Percentiles rank a stretch among this genome's conserved stretches.
Conservation (phyloP, 2,888 invertebrate species). For the Notodonta dromedarius region DNA sequence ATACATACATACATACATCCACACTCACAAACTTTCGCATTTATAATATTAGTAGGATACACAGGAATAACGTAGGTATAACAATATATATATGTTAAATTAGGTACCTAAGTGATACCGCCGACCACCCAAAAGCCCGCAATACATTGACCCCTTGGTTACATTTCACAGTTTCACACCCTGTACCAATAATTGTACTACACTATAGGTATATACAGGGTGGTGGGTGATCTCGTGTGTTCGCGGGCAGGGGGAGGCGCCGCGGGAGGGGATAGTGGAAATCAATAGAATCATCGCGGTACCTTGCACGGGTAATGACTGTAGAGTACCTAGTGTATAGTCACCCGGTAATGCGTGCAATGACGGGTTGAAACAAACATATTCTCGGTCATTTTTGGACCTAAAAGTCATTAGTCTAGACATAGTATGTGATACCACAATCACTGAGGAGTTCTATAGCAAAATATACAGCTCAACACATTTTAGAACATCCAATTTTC, state of each 20-base stretch:
- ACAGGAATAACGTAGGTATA: too few species aligned
- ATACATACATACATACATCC: too few species aligned
- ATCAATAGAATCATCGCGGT: constrained; percentile 81
- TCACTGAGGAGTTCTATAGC: too few species aligned
- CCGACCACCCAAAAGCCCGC: constrained; percentile 7
- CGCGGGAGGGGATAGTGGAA: constrained; percentile 54
- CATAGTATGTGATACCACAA: too few species aligned
- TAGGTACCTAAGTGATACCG: too few species aligned
- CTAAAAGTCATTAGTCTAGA: too few species aligned
- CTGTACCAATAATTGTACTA: constrained; percentile 44
- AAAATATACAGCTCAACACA: too few species aligned
- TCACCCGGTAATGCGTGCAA: background rate
- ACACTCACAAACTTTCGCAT: too few species aligned
- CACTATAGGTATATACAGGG: constrained; percentile 24
- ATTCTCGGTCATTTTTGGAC: too few species aligned
- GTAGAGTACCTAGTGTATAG: constrained; percentile 13
- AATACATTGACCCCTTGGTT: constrained; percentile 32
- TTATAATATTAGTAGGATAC: too few species aligned
- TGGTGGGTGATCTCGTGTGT: constrained; percentile 42
- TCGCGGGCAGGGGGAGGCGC: constrained; percentile 30
- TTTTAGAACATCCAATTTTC: too few species aligned
- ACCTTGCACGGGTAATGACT: constrained; percentile 61
- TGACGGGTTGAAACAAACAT: background rate
- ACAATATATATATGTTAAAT: too few species aligned
- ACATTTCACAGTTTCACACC: constrained; percentile 33